Base-by-base conservation (phyloP, 2,797 vertebrate species). In the Betta splendens region DNA sequence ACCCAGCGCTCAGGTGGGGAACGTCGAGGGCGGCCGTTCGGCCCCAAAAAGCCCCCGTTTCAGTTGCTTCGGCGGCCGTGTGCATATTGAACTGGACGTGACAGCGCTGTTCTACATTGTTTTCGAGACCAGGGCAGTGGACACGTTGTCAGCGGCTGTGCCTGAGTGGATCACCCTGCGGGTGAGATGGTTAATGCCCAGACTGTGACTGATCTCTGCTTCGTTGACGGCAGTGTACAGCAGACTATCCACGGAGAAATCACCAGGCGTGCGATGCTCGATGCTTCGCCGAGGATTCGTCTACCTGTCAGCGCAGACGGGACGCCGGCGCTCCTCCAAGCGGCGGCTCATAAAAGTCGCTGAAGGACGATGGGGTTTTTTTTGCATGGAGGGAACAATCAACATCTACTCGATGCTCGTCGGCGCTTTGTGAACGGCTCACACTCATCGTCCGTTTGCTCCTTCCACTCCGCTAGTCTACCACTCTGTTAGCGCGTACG, bases 301-400 rank as follows among this genome's bases (percentile, higher is more conserved):
- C 37, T 18, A 44, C 37, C 53, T 49, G 39, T 51, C 53, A 54
- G 49, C 71, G 80, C 48, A 49, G 62, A 45, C 31, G 7, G n/a
- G n/a, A n/a, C n/a, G n/a, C 49, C 18, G 40, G 51, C 29, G 15
- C 38, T 16, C 50, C 56, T 52, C 49, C 35, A 75, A 64, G 84
- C 9, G n/a, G 45, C 51, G 43, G 56, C 55, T 69, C 44, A 42
- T 80, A 42, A 74, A 77, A 60, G 44, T 76, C 65, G 53, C 33
- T 43, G 42, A 59, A 35, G n/a, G 46, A 69, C 69, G 51, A 26
- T 51, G 57, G 49, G 60, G 56, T 39, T 29, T 36, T 70, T 81
- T 84, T 86, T 85, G 80, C 78, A 76, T 49, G 62, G 54, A 70
- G 77, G 65, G 80, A 77, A 77, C 51, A 71, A 66, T 67, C 69